Evolutionary conservation across 2,888 invertebrate species (phyloP).

Genomic region (Tubiluchus corallicola): DNA sequence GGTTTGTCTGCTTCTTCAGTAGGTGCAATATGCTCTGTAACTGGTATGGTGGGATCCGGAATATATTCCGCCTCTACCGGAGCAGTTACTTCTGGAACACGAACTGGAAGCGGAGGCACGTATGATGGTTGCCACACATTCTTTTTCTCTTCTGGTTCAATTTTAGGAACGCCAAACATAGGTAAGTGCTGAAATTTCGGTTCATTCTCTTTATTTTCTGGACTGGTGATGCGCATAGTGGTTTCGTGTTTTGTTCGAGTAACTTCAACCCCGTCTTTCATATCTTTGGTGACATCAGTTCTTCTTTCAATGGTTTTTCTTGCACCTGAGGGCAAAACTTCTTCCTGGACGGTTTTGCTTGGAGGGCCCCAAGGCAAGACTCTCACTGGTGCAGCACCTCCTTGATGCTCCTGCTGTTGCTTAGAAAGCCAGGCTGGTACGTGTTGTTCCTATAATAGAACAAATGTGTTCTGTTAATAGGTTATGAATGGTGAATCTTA

Average conservation of each 20-base stretch:
- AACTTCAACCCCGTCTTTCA: background rate
- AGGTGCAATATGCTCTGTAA: background rate
- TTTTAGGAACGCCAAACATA: background rate
- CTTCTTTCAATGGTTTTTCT: background rate
- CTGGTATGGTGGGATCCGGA: background rate
- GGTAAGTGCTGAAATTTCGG: too few species aligned
- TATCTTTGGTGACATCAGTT: background rate
- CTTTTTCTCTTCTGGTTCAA: background rate
- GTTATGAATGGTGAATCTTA: background rate
- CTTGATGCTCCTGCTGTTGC: too few species aligned
- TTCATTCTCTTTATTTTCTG: background rate
- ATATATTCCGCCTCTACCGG: background rate
- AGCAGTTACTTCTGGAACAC: background rate
- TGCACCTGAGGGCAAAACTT: background rate
- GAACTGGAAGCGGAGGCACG: background rate
- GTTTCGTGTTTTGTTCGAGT: background rate
- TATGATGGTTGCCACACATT: constrained; percentile 1
- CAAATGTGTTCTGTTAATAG: background rate
- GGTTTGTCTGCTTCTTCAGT: background rate
- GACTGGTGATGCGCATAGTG: background rate
- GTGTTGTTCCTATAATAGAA: too few species aligned
- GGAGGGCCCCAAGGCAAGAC: too few species aligned
- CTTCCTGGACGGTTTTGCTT: too few species aligned
- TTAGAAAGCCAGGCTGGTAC: too few species aligned
- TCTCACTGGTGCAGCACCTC: background rate